Conservation (phyloP, 2,797 vertebrate species). For the Gadopsis bispinosus region DNA sequence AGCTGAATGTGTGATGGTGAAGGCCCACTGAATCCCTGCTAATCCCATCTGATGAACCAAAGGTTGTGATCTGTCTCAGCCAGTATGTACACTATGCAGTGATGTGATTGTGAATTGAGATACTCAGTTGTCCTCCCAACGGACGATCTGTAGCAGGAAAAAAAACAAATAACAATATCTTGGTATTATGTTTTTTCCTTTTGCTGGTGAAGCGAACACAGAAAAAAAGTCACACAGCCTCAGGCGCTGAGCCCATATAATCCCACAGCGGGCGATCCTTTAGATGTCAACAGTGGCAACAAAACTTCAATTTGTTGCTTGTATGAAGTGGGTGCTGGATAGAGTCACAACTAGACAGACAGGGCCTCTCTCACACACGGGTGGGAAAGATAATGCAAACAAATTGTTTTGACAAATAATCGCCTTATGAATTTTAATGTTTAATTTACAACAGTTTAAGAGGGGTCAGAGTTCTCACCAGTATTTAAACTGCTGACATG, state of each 20-base stretch:
- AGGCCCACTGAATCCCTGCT: slow-evolving; percentile 20
- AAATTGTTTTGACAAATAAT: slow-evolving; percentile 4
- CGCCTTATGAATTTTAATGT: slow-evolving; percentile 13
- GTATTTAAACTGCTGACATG: slow-evolving; percentile 17
- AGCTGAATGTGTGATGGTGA: slow-evolving; percentile 28
- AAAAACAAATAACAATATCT: slow-evolving; percentile 15
- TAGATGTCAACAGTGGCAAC: slow-evolving; percentile 57
- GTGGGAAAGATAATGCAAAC: slow-evolving; percentile 27
- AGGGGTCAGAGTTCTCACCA: neutral
- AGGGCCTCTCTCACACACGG: neutral
- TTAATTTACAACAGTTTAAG: neutral
- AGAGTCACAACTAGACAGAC: slow-evolving; percentile 15
- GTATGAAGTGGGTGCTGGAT: slow-evolving; percentile 27
- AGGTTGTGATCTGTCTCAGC: slow-evolving; percentile 18
- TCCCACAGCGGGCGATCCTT: slow-evolving; percentile 53
- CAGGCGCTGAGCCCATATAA: slow-evolving; percentile 46
- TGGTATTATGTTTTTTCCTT: slow-evolving; percentile 35
- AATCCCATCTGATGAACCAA: slow-evolving; percentile 45
- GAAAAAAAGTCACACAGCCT: slow-evolving; percentile 31
- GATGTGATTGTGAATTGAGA: slow-evolving; percentile 27
- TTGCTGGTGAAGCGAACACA: slow-evolving; percentile 36
- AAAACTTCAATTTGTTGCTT: slow-evolving; percentile 60
- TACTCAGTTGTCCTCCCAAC: slow-evolving; percentile 23
- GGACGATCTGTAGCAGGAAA: slow-evolving; percentile 11
- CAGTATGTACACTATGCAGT: neutral